These are phyloP conservation scores for Allacma fusca DNA, from an alignment of 2,888 invertebrate genomes.

Conservation along the genomic window DNA sequence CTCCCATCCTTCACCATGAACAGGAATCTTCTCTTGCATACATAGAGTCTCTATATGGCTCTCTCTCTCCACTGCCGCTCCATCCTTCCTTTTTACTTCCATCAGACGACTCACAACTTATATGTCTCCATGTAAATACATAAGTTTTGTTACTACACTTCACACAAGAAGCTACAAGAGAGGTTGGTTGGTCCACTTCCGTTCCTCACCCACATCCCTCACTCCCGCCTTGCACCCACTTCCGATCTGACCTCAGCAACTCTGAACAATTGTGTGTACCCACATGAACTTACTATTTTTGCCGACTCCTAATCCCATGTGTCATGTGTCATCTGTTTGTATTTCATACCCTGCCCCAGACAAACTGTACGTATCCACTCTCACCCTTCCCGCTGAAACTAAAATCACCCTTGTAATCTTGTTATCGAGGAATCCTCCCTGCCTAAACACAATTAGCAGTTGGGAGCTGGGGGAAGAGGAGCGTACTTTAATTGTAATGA, in stretches of 20 bases:
- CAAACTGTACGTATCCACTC: neutral
- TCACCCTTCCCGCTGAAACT: neutral
- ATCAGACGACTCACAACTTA: neutral
- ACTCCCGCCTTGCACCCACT: conserved; percentile 36
- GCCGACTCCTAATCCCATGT: neutral
- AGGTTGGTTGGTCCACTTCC: conserved; percentile 25
- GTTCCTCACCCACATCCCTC: conserved; percentile 34
- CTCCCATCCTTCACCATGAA: neutral
- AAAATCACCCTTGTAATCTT: conserved; percentile 1
- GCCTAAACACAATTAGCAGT: neutral
- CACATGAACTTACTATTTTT: conserved; percentile 4
- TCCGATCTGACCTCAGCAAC: conserved; percentile 26
- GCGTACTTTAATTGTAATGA: too few relatives aligned
- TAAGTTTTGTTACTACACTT: too few relatives aligned
- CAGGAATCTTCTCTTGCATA: neutral
- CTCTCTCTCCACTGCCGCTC: neutral
- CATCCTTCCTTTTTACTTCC: neutral
- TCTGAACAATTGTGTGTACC: conserved; percentile 7
- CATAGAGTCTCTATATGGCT: neutral
- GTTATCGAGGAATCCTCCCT: neutral
- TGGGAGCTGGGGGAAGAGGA: neutral
- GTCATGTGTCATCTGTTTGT: neutral
- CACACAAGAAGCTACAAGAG: neutral
- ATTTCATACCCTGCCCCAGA: neutral
- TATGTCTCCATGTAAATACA: too few relatives aligned